These are phyloP conservation scores for Diachrysia chrysitis DNA, from an alignment of 2,888 invertebrate genomes.

Conservation along the genomic window DNA sequence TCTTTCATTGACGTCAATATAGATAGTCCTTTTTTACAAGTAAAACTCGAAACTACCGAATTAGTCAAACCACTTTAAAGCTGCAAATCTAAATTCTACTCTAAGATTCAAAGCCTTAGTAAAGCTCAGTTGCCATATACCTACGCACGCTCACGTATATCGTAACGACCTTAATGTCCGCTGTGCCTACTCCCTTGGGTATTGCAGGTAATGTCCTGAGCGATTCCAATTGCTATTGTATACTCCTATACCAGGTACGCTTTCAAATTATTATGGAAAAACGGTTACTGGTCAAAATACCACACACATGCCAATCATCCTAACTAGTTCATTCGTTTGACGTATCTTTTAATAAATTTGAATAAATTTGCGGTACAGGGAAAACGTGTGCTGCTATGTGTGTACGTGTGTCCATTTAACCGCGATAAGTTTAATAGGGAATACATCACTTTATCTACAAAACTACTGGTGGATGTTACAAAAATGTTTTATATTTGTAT, in stretches of 20 bases:
- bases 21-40: neutral
- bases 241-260: neutral
- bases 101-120: neutral
- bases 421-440: neutral
- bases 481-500: neutral
- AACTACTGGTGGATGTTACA: neutral
- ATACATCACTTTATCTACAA: neutral
- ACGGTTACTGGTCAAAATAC: neutral
- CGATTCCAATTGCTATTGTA: conserved; percentile 4
- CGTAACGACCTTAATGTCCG: conserved; percentile 4
- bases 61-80: no score
- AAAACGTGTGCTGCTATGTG: neutral
- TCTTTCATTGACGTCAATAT: no score
- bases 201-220: conserved; percentile 2
- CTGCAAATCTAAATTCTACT: neutral
- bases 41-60: no score
- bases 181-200: neutral
- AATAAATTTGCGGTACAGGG: neutral
- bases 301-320: neutral
- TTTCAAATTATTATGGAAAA: conserved; percentile 1
- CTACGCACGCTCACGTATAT: neutral
- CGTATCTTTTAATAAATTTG: no score
- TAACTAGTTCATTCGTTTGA: neutral
- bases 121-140: neutral
- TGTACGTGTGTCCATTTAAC: neutral